These are phyloP conservation scores for Probaryconus sp. DNA, from an alignment of 1,140 invertebrate genomes.

Conservation along the genomic window DNA sequence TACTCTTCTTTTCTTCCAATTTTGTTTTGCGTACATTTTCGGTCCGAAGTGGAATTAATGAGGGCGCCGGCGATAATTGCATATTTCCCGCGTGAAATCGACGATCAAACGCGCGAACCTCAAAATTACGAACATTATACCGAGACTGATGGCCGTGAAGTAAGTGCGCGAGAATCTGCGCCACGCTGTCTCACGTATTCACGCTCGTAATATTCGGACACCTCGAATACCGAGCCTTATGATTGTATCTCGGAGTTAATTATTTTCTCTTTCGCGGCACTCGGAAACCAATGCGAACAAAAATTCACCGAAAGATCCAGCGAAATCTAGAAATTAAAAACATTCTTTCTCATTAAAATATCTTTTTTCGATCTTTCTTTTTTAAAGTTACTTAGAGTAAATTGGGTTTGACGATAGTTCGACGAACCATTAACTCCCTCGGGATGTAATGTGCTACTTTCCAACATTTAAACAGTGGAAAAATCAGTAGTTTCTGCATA, in stretches of 20 bases:
- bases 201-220: slow-evolving; percentile 35
- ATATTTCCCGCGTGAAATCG: slow-evolving; percentile 57
- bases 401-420: too few species aligned
- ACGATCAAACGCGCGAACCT: slow-evolving; percentile 43
- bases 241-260: slow-evolving; percentile 45
- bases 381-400: too few species aligned
- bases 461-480: too few species aligned
- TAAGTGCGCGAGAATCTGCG: slow-evolving; percentile 18
- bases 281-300: slow-evolving; percentile 3
- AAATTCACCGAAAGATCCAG: too few species aligned
- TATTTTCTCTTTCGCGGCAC: slow-evolving; percentile 20
- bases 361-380: too few species aligned
- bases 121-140: slow-evolving; percentile 43
- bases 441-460: too few species aligned
- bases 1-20: slow-evolving; percentile 26
- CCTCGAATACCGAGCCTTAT: neutral
- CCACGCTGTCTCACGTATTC: slow-evolving; percentile 27
- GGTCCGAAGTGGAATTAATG: slow-evolving; percentile 35
- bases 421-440: too few species aligned
- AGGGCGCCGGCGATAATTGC: slow-evolving; percentile 47
- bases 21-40: slow-evolving; percentile 36
- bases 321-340: too few species aligned
- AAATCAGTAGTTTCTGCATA: too few species aligned
- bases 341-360: too few species aligned
- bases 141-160: slow-evolving; percentile 29